phyloP scores from a whole-genome alignment of 2,113 vertebrate genomes.

The Piliocolobus tephrosceles region DNA sequence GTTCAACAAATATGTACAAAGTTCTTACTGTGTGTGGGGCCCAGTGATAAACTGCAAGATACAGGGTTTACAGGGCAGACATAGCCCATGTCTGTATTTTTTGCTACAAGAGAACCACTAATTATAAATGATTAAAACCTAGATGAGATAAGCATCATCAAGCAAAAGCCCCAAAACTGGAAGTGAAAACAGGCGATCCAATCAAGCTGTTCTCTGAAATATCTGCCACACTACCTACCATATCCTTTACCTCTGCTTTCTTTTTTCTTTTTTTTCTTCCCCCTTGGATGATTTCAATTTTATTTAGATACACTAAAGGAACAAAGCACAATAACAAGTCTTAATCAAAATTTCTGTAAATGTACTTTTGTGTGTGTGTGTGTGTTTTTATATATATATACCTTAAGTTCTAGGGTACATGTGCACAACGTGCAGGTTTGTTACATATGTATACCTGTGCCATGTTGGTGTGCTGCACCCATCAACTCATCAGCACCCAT shows the following conservation, averaged over 20 bases:
- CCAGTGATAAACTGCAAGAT: not conserved
- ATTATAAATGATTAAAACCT: not conserved
- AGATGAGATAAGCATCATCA: not conserved
- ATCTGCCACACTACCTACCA: not conserved
- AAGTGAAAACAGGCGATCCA: not conserved
- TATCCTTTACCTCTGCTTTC: not conserved
- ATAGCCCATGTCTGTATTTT: not conserved
- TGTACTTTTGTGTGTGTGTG: no score
- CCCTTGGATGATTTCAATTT: no score
- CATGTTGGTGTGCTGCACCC: no score
- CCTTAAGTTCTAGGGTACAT: no score
- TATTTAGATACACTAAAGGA: no score
- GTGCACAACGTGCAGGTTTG: no score
- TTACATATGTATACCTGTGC: no score
- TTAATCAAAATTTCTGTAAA: no score
- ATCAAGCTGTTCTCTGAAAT: not conserved
- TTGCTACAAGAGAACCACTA: not conserved
- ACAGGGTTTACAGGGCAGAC: not conserved
- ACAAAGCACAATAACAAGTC: no score
- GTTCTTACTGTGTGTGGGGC: not conserved
- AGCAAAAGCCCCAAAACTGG: not conserved
- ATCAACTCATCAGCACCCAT: no score
- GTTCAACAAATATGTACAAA: not conserved
- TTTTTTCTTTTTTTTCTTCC: not conserved
- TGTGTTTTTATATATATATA: no score